These are phyloP conservation scores for Colletes latitarsis DNA, from an alignment of 1,140 invertebrate species.

Conservation along the genomic window DNA sequence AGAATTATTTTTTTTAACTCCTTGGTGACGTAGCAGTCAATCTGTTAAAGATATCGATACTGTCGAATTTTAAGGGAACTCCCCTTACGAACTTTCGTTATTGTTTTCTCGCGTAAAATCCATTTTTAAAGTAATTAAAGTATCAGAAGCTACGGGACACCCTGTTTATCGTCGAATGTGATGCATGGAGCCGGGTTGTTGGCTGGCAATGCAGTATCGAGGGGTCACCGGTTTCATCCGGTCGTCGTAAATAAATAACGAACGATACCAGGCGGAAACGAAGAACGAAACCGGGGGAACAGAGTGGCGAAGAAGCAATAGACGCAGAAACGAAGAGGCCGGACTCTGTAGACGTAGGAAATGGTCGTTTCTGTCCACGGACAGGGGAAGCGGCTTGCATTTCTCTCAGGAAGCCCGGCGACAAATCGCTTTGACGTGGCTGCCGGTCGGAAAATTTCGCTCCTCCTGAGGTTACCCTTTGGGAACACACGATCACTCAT, in stretches of 20 bases:
- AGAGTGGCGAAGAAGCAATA: background rate
- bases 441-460: slow-evolving; percentile 76
- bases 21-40: no score
- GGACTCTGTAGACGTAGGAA: slow-evolving; percentile 61
- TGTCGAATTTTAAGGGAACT: no score
- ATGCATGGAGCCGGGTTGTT: background rate
- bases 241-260: slow-evolving; percentile 76
- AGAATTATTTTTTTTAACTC: no score
- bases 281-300: slow-evolving; percentile 1
- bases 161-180: no score
- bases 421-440: slow-evolving; percentile 78
- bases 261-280: slow-evolving; percentile 44
- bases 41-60: no score
- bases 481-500: slow-evolving; percentile 64
- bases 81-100: no score
- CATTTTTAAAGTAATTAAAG: no score
- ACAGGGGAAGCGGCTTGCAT: slow-evolving; percentile 56
- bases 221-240: slow-evolving; percentile 62
- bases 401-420: slow-evolving; percentile 67
- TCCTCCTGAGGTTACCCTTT: slow-evolving; percentile 60
- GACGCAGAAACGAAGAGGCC: slow-evolving; percentile 4
- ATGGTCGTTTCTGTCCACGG: slow-evolving; percentile 59
- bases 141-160: no score
- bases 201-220: slow-evolving; percentile 48
- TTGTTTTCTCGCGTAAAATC: no score